Evolutionary conservation across 2,113 vertebrate species (phyloP), one percentile per base, ranked within the genome.

Genomic region (Prionailurus viverrinus): DNA sequence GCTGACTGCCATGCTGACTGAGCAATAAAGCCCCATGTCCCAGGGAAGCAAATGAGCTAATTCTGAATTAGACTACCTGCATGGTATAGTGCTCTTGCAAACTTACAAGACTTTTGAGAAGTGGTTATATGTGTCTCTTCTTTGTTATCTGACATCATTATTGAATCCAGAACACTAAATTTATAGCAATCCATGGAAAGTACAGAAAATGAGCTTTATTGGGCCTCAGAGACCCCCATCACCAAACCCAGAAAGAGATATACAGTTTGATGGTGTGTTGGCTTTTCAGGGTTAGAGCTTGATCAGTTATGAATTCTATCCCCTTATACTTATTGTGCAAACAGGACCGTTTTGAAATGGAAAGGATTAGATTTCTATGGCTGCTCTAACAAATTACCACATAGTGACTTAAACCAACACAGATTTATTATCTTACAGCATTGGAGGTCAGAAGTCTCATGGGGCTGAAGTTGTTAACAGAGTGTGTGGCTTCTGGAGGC

Each of bases 71-170:
- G 33, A 48, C 95, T 63, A 11, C 68, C 76, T 95, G 71, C 94
- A 66, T 19, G 15, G 73, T 79, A 94, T 93, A 97, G 83, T 66
- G 39, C 66, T 96, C 97, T 97, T 94, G 66, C 36, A 97, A 93
- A 97, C 86, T 98, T 97, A 96, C 58, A 39, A 98, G 78, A 45
- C 89, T 97, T 98, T 98, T 95, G 88, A 96, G 95, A 98, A 97
- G 73, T 82, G 79, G 88, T 97, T 97, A 74, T 33, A 51, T n/a
- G 96, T 98, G 97, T 98, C 96, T 88, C 23, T 86, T 93, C 86
- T 98, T 98, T 98, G 95, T 98, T 94, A 91, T 58, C 55, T 80
- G 92, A 53, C 58, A 95, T 45, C 25, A 58, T 97, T 97, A 97
- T 95, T 97, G 95, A 95, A 95, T 80, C 65, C 66, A 48, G 80